Conservation (phyloP, 2,888 invertebrate species). For the Phyto melanocephala region DNA sequence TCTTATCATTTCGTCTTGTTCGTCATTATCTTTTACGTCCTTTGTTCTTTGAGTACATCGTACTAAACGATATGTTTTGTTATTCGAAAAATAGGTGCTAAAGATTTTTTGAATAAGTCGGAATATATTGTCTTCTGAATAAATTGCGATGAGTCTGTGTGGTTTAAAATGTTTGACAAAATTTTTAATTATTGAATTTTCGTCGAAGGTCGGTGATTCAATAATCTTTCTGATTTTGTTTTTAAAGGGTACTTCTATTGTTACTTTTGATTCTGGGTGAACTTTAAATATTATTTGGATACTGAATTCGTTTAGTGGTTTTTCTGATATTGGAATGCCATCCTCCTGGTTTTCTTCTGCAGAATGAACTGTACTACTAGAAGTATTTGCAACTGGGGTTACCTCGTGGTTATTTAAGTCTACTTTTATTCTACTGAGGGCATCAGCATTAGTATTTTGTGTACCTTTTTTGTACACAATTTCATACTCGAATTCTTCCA, state of each 20-base stretch:
- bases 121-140: background rate
- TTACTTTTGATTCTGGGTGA: background rate
- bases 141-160: constrained; percentile 1
- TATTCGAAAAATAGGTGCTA: background rate
- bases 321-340: constrained; percentile 53
- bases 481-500: constrained; percentile 68
- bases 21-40: background rate
- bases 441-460: constrained; percentile 63
- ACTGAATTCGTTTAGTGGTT: constrained; percentile 56
- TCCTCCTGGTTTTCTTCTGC: constrained; percentile 35
- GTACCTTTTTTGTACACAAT: constrained; percentile 6
- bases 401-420: constrained; percentile 27
- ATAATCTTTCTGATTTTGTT: constrained; percentile 34
- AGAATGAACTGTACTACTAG: background rate
- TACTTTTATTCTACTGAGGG: constrained; percentile 59
- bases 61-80: background rate
- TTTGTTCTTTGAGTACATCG: background rate
- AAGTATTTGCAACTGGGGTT: background rate
- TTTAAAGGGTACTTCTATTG: constrained; percentile 46
- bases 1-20: background rate
- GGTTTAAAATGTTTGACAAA: constrained; percentile 11
- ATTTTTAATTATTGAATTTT: constrained; percentile 2
- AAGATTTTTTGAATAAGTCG: background rate
- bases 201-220: background rate
- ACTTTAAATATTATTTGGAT: constrained; percentile 51